Conservation (phyloP, 2,888 invertebrate genomes). For the Eristalis tenax region DNA sequence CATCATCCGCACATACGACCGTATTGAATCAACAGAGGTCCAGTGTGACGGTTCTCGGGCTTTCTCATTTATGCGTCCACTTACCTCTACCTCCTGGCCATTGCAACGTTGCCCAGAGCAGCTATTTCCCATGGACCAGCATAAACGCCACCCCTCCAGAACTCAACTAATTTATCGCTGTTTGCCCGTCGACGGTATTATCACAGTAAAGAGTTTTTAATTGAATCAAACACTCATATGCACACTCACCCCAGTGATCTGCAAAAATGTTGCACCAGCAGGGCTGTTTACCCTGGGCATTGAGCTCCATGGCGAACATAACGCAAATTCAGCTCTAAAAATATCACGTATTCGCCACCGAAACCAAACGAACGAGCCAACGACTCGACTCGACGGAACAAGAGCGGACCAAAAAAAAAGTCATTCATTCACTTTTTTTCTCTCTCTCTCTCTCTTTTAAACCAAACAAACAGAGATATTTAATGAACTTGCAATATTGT, state of each 20-base stretch:
- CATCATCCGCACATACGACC: no score
- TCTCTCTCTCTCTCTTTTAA: slow-evolving; percentile 19
- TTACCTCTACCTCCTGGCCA: no score
- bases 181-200: slow-evolving; percentile 5
- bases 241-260: neutral
- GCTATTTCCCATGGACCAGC: neutral
- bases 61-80: no score
- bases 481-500: slow-evolving; percentile 58
- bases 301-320: neutral
- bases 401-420: neutral
- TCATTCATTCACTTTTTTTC: neutral
- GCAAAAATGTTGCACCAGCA: neutral
- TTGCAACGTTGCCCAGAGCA: neutral
- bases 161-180: slow-evolving; percentile 20
- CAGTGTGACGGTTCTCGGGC: no score
- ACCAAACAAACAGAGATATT: slow-evolving; percentile 51
- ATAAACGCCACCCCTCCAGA: neutral
- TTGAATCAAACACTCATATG: slow-evolving; percentile 12
- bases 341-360: slow-evolving; percentile 38
- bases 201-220: slow-evolving; percentile 19
- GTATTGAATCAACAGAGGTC: no score
- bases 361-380: neutral
- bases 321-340: slow-evolving; percentile 40
- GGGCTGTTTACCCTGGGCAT: neutral
- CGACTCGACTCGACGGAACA: no score